Base-by-base conservation (phyloP, 2,113 vertebrate genomes). In the Amphiprion ocellaris region DNA sequence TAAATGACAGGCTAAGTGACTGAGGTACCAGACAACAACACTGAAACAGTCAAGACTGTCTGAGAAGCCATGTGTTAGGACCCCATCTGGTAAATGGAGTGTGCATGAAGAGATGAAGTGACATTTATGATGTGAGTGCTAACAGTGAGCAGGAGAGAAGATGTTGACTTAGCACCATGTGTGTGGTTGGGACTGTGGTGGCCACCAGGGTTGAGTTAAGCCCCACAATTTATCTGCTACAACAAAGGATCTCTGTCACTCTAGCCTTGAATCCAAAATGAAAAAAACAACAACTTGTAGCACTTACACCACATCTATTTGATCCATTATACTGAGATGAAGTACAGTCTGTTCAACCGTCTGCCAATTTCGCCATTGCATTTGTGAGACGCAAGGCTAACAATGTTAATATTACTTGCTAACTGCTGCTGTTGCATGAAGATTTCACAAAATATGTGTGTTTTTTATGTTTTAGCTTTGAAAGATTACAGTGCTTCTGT, bases 121-220 rank as follows among this genome's bases (percentile, higher is more conserved):
- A 93, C 93, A 91, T 94, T 94, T 93, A 94, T 87, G 90, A 92
- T 52, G 92, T 91, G 93, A 78, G 85, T 53, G 80, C 83, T 80
- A 87, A 92, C 87, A 90, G 79, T 87, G 89, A 88, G 85, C 93
- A 92, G 92, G 5, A 15, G 72, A 49, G 63, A 74, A 74, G 74
- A 87, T 84, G 81, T 89, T 90, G 86, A 87, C 83, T 87, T 84
- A 77, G 67, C 75, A 39, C 80, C 19, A 46, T 30, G 79, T 59
- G 79, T 66, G 82, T 69, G 84, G 49, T 56, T 53, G 58, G 50
- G 54, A 69, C 55, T 44, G 58, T 23, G 74, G 68, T 69, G 84
- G 83, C 86, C 87, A 87, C 83, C 82, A 62, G 77, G 64, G 75
- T 82, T 67, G 83, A 84, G 60, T 64, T 71, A 58, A 85, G 74